Base-by-base conservation (phyloP, 2,888 invertebrate genomes). In the Mythimna loreyi region DNA sequence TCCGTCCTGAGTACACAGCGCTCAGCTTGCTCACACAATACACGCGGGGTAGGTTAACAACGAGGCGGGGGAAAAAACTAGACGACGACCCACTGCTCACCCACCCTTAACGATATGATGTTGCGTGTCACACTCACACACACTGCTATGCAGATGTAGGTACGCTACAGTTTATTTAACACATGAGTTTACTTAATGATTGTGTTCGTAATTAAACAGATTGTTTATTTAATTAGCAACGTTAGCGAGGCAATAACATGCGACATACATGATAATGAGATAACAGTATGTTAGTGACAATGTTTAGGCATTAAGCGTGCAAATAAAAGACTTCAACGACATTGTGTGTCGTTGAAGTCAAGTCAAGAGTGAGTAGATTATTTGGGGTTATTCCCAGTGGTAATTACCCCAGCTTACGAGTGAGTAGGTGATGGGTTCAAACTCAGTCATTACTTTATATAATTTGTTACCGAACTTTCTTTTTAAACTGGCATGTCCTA, bases 1-100 rank as follows among this genome's bases (percentile, higher is more conserved):
- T 85, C 82, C 72, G 91, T 93, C 94, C 94, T 93, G 92, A 91
- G 92, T 92, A 95, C 94, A 95, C 71, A 69, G 21, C n/a, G 43
- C 72, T 28, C 93, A 94, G 85, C 84, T 87, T 89, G 90, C 65
- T 86, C 87, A 90, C 85, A 91, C 90, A 90, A 90, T 83, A 79
- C 85, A 72, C 75, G 40, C 67, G 72, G 81, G 78, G 80, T 87
- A 84, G 86, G 86, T 72, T 82, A 70, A 80, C 91, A 83, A 89
- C 81, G 73, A 76, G 45, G 25, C 67, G 45, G 25, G 65, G 52
- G 30, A 77, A 78, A 40, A 78, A 73, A 61, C 53, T 71, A 59
- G 65, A 68, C 64, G 43, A 13, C 63, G 9, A 13, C 36, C 13
- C 11, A 36, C 11, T 71, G 60, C 63, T 75, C 74, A 73, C 69